A percentile compares a stretch with the other conserved stretches of the same genome.
These are phyloP conservation scores for Oryzias celebensis DNA, from an alignment of 2,113 vertebrate species.

Conservation along the genomic window DNA sequence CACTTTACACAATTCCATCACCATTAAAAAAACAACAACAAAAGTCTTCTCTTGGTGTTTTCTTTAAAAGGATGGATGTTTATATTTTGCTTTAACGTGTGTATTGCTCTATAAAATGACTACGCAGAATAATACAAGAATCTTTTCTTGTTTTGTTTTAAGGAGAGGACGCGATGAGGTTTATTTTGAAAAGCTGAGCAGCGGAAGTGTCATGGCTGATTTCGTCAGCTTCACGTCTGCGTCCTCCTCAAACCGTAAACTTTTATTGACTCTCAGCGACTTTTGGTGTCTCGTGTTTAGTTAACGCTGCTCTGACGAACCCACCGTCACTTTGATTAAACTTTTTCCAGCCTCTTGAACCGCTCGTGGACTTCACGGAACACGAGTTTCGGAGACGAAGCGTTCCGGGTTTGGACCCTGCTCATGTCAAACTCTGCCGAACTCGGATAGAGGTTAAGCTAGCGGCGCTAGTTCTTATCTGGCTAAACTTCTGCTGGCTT, in stretches of 20 bases:
- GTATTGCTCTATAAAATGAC: too few relatives aligned
- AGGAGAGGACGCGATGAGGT: not conserved
- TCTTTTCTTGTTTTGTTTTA: too few relatives aligned
- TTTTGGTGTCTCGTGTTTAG: not conserved
- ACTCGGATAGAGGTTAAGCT: not conserved
- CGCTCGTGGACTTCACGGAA: not conserved
- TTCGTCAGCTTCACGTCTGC: not conserved
- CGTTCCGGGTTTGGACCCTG: not conserved
- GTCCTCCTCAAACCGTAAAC: not conserved
- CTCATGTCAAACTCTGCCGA: not conserved
- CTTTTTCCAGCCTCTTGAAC: not conserved
- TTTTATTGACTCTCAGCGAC: not conserved
- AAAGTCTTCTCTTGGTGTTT: too few relatives aligned
- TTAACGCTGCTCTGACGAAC: too few relatives aligned
- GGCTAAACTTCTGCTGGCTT: not conserved
- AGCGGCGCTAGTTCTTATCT: not conserved
- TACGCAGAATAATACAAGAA: too few relatives aligned
- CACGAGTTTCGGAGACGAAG: not conserved
- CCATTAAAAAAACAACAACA: too few relatives aligned
- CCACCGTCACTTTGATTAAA: not conserved
- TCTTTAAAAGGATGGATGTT: too few relatives aligned
- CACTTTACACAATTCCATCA: too few relatives aligned
- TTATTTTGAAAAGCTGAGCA: slow-evolving; percentile 4
- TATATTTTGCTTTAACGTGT: too few relatives aligned
- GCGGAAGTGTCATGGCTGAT: not conserved